Base-by-base conservation (phyloP, 2,113 vertebrate genomes). In the Amphiprion percula region DNA sequence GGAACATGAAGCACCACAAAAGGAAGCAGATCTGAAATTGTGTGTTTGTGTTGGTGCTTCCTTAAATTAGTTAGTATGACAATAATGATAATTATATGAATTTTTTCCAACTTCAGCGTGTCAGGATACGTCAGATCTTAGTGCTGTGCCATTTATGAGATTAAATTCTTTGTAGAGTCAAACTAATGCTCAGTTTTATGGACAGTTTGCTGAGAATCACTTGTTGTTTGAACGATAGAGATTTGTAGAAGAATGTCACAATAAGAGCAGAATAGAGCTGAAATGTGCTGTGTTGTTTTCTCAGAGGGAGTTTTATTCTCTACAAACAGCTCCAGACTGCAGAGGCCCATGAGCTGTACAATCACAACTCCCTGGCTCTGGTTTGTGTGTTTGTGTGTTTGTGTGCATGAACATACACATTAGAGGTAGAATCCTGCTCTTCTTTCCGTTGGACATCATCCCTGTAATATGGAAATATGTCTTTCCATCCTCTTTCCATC, bases 381-480 rank as follows among this genome's bases (percentile, higher is more conserved):
- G 11, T 65, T 16, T 41, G 41, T 54, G 21, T 47, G 17, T 30
- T 55, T 44, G 23, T 26, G 37, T 64, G 33, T 65, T n/a, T 41
- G 39, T 54, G 21, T 47, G 15, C 50, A 50, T 37, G 62, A 23
- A 74, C 28, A 49, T n/a, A 8, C 50, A 37, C 44, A 23, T 30
- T 26, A 56, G 80, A 56, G 28, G 23, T 67, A 21, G 68, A 58
- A 41, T 52, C 67, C 10, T 28, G 10, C 82, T 77, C 74, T 58
- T 59, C 44, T 74, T 79, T 59, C 26, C 54, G 44, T 65, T 73
- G 77, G 79, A 81, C 44, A 59, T 49, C 64, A 28, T 79, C 26
- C 41, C 53, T 64, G 37, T 65, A 47, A 65, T 78, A 52, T 80
- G 80, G 86, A 76, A 86, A 90, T 62, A 68, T 73, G 59, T 69